Evolutionary conservation across 2,113 vertebrate genomes (phyloP), one percentile per base, ranked within the genome.

Genomic region (Motacilla alba): DNA sequence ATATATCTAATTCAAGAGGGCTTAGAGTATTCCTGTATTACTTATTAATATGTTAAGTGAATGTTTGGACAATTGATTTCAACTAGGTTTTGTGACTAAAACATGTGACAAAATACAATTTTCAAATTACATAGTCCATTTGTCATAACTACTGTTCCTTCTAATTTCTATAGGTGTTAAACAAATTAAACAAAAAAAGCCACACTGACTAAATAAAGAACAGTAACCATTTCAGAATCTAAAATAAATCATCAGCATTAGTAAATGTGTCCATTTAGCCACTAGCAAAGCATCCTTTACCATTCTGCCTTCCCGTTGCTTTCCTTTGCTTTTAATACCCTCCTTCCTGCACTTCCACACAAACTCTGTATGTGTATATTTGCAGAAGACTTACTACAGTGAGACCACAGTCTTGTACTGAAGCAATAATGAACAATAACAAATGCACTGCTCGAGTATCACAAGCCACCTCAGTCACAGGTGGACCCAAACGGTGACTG

Each of bases 11-110:
- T 97, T 94, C 90, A 95, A 96, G 75, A 97, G 47, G 88, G 79
- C 92, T 95, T 70, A 88, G 43, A 94, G 75, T 90, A 95, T 94
- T 93, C 82, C 90, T 91, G 44, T 94, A 92, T 96, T 94, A 96
- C 83, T 97, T 96, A 95, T 96, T 97, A 96, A 97, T 93, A 97
- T 56, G 90, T 74, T 95, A 96, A 97, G 76, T 95, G 92, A 94
- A 90, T 72, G 85, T 88, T 90, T 90, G 95, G 95, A 96, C 93
- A 97, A 96, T 78, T 97, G 95, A 92, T 92, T 96, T 95, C 93
- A 92, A 83, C 79, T 75, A 77, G 59, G 64, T 95, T 94, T 90
- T 93, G 93, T 89, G 83, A 95, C 76, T 96, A 96, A 96, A 97
- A 86, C 68, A 93, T 88, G 72, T 94, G 83, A 95, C 93, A 96